These are phyloP conservation scores for Eupeodes latifasciatus DNA, from an alignment of 2,888 invertebrate species.

Conservation along the genomic window DNA sequence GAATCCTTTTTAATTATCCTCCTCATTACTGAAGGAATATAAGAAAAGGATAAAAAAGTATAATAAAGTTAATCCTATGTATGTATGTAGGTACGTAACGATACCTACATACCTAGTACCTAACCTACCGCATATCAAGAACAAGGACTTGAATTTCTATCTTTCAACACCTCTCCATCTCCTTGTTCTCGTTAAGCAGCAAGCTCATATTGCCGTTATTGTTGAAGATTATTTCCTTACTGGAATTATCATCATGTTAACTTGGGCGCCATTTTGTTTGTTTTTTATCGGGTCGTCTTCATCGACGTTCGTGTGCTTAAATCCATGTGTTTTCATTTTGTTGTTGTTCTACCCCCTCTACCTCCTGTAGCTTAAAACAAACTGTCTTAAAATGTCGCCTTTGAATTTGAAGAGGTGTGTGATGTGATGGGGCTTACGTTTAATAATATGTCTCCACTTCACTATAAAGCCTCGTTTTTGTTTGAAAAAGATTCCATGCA, in stretches of 20 bases:
- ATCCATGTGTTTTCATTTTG: constrained; percentile 35
- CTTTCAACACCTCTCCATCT: neutral
- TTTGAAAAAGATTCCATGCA: neutral
- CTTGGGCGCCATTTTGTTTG: constrained; percentile 6
- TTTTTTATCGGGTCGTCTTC: constrained; percentile 54
- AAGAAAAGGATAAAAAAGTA: neutral
- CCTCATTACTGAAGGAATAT: constrained; percentile 38
- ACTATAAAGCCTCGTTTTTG: neutral
- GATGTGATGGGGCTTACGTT: constrained; percentile 28
- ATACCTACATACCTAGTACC: no score
- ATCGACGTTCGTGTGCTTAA: constrained; percentile 39
- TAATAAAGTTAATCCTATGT: constrained; percentile 11
- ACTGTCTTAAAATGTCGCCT: no score
- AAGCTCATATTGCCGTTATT: constrained; percentile 3
- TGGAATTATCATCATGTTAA: constrained; percentile 21
- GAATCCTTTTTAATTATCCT: constrained; percentile 69
- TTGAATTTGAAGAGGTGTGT: neutral
- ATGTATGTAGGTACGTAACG: no score
- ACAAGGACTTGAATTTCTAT: constrained; percentile 14
- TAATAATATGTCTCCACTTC: constrained; percentile 32
- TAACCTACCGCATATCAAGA: no score
- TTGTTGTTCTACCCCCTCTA: neutral
- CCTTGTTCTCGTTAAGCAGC: neutral
- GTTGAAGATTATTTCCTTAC: constrained; percentile 15
- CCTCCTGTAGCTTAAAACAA: neutral